phyloP scores from a whole-genome alignment of 2,113 vertebrate genomes.

The Daphoenositta chrysoptera region DNA sequence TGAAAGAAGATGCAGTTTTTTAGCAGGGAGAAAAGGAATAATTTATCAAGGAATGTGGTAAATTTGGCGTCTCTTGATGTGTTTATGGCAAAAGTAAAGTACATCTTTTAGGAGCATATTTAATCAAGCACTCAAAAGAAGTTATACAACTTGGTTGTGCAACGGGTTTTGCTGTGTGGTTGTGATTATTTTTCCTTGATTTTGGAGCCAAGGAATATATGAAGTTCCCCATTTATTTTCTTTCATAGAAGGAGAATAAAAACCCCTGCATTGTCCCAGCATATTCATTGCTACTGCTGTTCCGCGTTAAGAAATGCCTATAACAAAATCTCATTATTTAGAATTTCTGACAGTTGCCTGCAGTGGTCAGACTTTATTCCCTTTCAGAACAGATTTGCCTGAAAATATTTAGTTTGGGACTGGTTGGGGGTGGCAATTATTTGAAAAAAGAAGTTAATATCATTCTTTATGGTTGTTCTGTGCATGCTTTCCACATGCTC shows the following conservation, averaged over 20 bases:
- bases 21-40: slow-evolving; percentile 3
- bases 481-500: neutral
- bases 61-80: slow-evolving; percentile 23
- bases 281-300: slow-evolving; percentile 34
- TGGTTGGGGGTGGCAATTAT: neutral
- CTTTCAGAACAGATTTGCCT: neutral
- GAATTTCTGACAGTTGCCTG: slow-evolving; percentile 13
- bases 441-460: no score
- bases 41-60: slow-evolving; percentile 36
- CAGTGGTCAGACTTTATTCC: slow-evolving; percentile 24
- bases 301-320: slow-evolving; percentile 38
- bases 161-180: neutral
- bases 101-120: slow-evolving; percentile 9
- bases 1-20: neutral
- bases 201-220: neutral
- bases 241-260: slow-evolving; percentile 3
- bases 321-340: slow-evolving; percentile 18
- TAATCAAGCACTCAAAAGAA: slow-evolving; percentile 19
- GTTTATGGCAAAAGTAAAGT: slow-evolving; percentile 30
- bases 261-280: neutral
- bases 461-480: neutral
- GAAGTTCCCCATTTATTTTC: slow-evolving; percentile 38
- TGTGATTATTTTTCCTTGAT: slow-evolving; percentile 21
- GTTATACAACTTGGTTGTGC: slow-evolving; percentile 28
- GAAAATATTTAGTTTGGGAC: neutral